phyloP scores from a whole-genome alignment of 35 echinoderm and acorn worm species.

The Holothuria glaberrima region DNA sequence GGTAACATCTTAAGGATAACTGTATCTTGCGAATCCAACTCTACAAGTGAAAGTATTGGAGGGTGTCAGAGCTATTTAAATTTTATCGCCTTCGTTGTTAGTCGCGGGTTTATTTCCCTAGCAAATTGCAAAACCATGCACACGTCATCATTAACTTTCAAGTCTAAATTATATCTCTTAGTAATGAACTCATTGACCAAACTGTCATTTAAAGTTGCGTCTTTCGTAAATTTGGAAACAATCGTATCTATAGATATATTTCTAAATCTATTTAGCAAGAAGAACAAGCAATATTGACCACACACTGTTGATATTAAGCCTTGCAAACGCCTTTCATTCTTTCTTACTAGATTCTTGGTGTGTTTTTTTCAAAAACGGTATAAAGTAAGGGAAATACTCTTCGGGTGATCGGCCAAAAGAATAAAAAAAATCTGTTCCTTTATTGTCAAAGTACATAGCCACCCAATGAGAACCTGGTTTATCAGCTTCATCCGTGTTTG shows the following conservation, averaged over 20 bases:
- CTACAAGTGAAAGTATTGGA: not conserved
- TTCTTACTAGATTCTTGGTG: not conserved
- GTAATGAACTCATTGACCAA: conserved; percentile 48
- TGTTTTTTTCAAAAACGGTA: not conserved
- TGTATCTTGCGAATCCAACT: not conserved
- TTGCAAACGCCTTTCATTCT: conserved; percentile 19
- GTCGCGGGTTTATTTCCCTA: not conserved
- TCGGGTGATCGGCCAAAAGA: not conserved
- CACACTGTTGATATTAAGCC: conserved; percentile 10
- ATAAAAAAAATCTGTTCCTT: not conserved
- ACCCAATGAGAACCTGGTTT: conserved; percentile 10
- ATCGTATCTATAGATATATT: conserved; percentile 8
- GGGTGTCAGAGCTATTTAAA: not conserved
- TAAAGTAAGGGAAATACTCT: conserved; percentile 10
- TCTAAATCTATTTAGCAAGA: conserved; percentile 43
- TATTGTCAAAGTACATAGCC: not conserved
- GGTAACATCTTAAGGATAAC: not conserved
- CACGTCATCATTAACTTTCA: conserved; percentile 11
- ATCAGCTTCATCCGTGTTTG: not conserved
- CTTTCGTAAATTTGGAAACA: conserved; percentile 3
- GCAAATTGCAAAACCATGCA: conserved; percentile 19
- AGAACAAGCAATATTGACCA: conserved; percentile 55
- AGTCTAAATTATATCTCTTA: conserved; percentile 16
- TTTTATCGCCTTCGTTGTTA: not conserved
- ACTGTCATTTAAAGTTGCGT: conserved; percentile 19